phyloP scores from a whole-genome alignment of 2,113 vertebrate genomes.

The Lycaon pictus region DNA sequence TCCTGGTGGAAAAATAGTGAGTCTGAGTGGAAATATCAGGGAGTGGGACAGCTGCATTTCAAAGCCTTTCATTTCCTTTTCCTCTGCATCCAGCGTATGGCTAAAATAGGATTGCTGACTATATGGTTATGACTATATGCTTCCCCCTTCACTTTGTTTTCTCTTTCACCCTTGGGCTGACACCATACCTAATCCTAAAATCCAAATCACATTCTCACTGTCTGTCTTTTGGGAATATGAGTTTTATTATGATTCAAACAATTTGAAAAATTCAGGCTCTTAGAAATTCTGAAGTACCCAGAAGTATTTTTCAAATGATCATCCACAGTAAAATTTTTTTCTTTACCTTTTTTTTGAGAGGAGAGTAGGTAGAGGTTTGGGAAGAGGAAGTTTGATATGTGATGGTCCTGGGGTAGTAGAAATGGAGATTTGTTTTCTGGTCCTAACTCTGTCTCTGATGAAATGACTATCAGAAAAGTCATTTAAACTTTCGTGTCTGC shows the following conservation, averaged over 20 bases:
- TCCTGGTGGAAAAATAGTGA: slow-evolving; percentile 68
- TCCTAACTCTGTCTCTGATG: not conserved
- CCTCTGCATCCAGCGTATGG: slow-evolving; percentile 10
- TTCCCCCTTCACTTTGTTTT: not conserved
- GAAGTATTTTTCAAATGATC: not conserved
- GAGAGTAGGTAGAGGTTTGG: not conserved
- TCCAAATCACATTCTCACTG: not conserved
- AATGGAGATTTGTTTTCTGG: not conserved
- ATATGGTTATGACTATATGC: not conserved
- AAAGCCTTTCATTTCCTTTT: slow-evolving; percentile 75
- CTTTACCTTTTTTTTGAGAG: not conserved
- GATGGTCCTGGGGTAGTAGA: not conserved
- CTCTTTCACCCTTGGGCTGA: not conserved
- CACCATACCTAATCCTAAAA: not conserved
- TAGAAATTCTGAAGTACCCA: not conserved
- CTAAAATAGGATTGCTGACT: slow-evolving; percentile 7
- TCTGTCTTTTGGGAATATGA: slow-evolving; percentile 14
- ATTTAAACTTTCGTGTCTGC: not conserved
- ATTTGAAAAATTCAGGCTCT: not conserved
- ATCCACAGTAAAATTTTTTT: not conserved
- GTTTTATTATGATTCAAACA: slow-evolving; percentile 47
- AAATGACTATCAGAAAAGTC: not conserved
- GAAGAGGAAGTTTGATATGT: not conserved
- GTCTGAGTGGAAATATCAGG: slow-evolving; percentile 78
- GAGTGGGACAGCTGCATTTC: slow-evolving; percentile 67